Base-by-base conservation (phyloP, 2,113 vertebrate genomes). In the Chloebia gouldiae region DNA sequence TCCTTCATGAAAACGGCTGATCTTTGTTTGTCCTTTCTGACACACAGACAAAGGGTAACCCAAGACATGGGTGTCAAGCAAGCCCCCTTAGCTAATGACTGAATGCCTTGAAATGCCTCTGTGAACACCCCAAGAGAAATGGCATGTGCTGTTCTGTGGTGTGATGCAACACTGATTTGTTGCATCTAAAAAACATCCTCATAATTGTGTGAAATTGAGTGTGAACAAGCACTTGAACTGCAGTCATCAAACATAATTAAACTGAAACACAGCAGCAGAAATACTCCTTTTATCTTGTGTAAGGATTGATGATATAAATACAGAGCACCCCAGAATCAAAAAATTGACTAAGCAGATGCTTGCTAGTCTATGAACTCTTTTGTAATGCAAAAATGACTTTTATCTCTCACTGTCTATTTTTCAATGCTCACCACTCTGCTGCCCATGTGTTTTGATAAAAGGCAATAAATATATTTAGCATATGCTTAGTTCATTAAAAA, bases 321-420 rank as follows among this genome's bases (percentile, higher is more conserved):
- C 51, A 85, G 53, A 88, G 60, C 50, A 94, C 45, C 45, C 51
- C 39, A 84, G 66, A 84, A 95, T 69, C 25, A 94, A 79, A 96
- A 95, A 90, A 79, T n/a, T 72, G 54, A 86, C 59, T 73, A 88
- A 80, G 53, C 59, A 95, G 90, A 93, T 88, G 80, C 51, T 59
- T 77, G 14, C 63, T 95, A 80, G 30, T 24, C 64, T 88, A 63
- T 63, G 53, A 81, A 81, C 77, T 87, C 66, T 91, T 97, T 94
- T 94, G 78, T 90, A 93, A 95, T 96, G 93, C 60, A 96, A 93
- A 96, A 94, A 71, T 22, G 1, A 70, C 86, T 93, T 96, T 94
- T 68, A 95, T 95, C 65, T 86, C 56, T 91, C 73, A 64, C 15
- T 69, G 39, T 61, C 66, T 88, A 7, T 81, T 86, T 94, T 35